phyloP scores from a whole-genome alignment of 2,888 invertebrate genomes.

The Drosophila anomalata region DNA sequence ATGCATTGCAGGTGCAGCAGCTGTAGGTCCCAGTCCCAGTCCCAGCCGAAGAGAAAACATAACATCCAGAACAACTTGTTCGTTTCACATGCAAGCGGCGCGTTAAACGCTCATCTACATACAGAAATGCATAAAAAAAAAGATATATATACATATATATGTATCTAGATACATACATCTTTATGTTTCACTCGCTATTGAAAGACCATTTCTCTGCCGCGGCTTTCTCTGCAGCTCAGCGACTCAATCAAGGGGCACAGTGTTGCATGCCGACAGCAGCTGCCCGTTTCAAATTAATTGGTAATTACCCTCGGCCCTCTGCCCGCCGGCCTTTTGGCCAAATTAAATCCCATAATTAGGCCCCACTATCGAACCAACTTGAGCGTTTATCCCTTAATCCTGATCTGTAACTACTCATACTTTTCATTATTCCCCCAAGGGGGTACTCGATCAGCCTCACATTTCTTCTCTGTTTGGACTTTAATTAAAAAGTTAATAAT shows the following conservation, averaged over 20 bases:
- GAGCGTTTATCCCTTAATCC: background rate
- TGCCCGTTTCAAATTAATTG: background rate
- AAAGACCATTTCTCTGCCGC: conserved; percentile 9
- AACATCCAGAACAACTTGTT: conserved; percentile 44
- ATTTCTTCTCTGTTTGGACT: no score
- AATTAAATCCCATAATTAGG: background rate
- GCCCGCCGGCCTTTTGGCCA: background rate
- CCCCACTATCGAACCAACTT: background rate
- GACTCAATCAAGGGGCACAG: no score
- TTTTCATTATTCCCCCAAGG: no score
- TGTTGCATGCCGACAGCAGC: conserved; percentile 8
- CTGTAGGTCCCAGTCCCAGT: background rate
- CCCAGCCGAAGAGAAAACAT: background rate
- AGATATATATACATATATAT: background rate
- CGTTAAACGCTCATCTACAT: conserved; percentile 65
- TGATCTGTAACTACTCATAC: no score
- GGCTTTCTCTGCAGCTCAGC: background rate
- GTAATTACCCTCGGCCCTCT: background rate
- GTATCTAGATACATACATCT: no score
- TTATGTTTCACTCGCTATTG: background rate
- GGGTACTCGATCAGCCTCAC: no score
- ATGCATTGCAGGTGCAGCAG: conserved; percentile 68
- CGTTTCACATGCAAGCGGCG: conserved; percentile 76
- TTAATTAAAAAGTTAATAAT: no score
- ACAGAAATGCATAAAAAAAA: conserved; percentile 4